Conservation (phyloP, 2,113 vertebrate genomes). For the Pluvialis apricaria region DNA sequence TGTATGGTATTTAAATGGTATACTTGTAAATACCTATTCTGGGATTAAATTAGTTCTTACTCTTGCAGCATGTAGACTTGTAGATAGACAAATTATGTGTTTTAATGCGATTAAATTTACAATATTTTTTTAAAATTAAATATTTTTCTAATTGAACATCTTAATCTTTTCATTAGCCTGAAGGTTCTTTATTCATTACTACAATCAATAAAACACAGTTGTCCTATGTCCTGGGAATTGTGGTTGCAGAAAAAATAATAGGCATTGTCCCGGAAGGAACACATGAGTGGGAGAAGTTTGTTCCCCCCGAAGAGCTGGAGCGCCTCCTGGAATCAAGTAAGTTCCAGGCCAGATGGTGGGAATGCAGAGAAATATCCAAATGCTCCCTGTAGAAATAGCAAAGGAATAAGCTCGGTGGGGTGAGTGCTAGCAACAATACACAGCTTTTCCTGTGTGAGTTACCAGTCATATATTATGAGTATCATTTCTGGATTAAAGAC, state of each 20-base stretch:
- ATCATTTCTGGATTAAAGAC: not conserved
- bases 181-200: conserved; percentile 93
- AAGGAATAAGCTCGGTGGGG: not conserved
- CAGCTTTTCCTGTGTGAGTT: not conserved
- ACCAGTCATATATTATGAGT: not conserved
- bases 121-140: not conserved
- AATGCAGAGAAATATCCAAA: not conserved
- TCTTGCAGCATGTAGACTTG: not conserved
- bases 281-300: conserved; percentile 95
- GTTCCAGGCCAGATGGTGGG: conserved; percentile 47
- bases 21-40: not conserved
- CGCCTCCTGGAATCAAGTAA: conserved; percentile 87
- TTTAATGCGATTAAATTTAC: not conserved
- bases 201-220: conserved; percentile 92
- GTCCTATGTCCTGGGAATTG: conserved; percentile 87
- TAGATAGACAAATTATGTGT: not conserved
- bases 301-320: conserved; percentile 88
- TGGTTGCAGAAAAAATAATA: conserved; percentile 86
- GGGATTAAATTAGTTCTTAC: not conserved
- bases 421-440: not conserved
- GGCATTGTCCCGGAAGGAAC: conserved; percentile 90
- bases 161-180: conserved; percentile 73
- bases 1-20: not conserved
- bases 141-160: not conserved
- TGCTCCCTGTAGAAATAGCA: not conserved